Base-by-base conservation (phyloP, 2,888 invertebrate species). In the Caenorhabditis panamensis region DNA sequence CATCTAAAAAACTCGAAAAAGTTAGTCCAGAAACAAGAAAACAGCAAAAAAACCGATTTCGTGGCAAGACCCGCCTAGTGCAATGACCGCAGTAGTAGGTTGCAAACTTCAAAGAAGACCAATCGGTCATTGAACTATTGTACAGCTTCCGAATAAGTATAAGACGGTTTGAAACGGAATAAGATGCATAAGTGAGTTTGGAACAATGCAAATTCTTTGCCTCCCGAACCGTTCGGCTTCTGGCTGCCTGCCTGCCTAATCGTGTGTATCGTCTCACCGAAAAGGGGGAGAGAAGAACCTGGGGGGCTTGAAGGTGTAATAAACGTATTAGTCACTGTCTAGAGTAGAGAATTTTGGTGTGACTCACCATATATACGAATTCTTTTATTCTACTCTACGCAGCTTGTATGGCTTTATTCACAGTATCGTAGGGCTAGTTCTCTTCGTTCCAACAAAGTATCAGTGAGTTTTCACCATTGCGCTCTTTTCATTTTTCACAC, bases 251-350 rank as follows among this genome's bases (percentile, higher is more conserved):
- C 47, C 66, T 75, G 75, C 75, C 75, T 75, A 75, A 75, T 75
- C 75, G 75, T 66, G 66, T 66, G 75, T 75, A 75, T 75, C 66
- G 75, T 75, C 75, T 75, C 75, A 75, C 64, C 61, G 44, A 41
- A 53, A 37, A 37, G 51, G 41, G 26, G 53, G 11, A 54, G 59
- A 49, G 18, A 63, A 56, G 18, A 24, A 26, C 71, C 44, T 53
- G 4, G 26, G 24, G 24, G 44, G 63, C 64, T 63, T 20, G 49
- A 37, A 51, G 75, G 66, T 75, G 75, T 75, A 75, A 75, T 75
- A 75, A 75, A 75, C 67, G 75, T 75, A 75, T 75, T 75, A 75
- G 75, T 75, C 53, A 75, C 44, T 73, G 73, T 73, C 73, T 47
- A 51, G 71, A 44, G 58, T 20, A 51, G 18, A 54, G 68, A 24